These are phyloP conservation scores for Argentina silus DNA, from an alignment of 2,797 vertebrate genomes.

Conservation along the genomic window DNA sequence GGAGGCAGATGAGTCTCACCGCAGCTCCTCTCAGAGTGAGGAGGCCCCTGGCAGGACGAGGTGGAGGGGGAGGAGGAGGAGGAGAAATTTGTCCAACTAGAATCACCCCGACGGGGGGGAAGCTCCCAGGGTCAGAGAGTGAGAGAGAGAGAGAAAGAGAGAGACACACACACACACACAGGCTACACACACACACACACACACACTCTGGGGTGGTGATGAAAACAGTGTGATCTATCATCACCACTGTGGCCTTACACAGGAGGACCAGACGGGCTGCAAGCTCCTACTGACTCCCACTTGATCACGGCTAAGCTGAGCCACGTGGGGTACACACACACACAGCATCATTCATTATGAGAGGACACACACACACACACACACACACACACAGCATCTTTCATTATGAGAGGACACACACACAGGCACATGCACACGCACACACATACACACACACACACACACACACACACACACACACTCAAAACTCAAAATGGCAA, in stretches of 20 bases:
- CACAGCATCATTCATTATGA: constrained; percentile 63
- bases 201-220: constrained; percentile 82
- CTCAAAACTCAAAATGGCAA: too few species aligned
- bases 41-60: constrained; percentile 67
- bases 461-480: too few species aligned
- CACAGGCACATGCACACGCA: background rate
- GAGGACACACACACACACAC: background rate
- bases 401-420: constrained; percentile 52
- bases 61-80: constrained; percentile 77
- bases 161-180: too few species aligned
- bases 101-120: constrained; percentile 89
- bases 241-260: constrained; percentile 58
- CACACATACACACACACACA: too few species aligned
- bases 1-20: constrained; percentile 62
- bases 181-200: constrained; percentile 79
- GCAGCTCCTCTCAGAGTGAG: constrained; percentile 70
- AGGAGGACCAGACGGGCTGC: constrained; percentile 80
- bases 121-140: constrained; percentile 84
- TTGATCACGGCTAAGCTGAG: constrained; percentile 84
- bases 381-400: constrained; percentile 44
- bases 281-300: constrained; percentile 87
- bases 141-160: constrained; percentile 82
- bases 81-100: constrained; percentile 92
- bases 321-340: constrained; percentile 52
- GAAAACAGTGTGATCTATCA: constrained; percentile 94